A percentile compares a stretch with the other conserved stretches of the same genome.
Evolutionary conservation across 2,888 invertebrate genomes (phyloP).

Genomic region (Electrophaes corylata): DNA sequence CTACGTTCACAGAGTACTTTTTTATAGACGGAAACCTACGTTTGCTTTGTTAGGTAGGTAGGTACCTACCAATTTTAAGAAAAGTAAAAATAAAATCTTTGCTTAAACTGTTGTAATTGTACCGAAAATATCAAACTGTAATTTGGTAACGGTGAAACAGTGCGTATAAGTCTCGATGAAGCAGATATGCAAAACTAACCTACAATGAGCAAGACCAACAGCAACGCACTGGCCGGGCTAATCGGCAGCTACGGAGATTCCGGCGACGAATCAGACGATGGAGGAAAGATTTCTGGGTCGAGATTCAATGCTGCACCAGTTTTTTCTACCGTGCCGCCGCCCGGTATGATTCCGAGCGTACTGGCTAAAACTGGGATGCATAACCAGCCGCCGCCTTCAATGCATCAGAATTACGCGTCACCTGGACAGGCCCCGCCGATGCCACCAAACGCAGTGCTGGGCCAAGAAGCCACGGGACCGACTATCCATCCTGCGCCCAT

Average conservation of each 20-base stretch:
- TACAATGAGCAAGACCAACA: constrained; percentile 66
- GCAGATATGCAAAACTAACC: constrained; percentile 13
- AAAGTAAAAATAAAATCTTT: too few relatives aligned
- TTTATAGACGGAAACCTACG: too few relatives aligned
- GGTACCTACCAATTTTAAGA: too few relatives aligned
- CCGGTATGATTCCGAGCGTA: constrained; percentile 26
- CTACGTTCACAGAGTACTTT: too few relatives aligned
- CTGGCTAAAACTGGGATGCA: constrained; percentile 23
- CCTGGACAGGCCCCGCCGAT: not conserved
- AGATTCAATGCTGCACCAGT: not conserved
- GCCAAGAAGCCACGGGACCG: constrained; percentile 16
- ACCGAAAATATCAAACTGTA: not conserved
- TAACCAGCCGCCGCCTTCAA: constrained; percentile 18
- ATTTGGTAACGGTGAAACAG: not conserved
- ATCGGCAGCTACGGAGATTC: constrained; percentile 74
- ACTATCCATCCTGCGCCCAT: constrained; percentile 71
- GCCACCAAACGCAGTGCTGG: not conserved
- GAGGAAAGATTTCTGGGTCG: constrained; percentile 17
- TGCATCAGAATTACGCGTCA: constrained; percentile 10
- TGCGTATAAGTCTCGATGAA: constrained; percentile 3
- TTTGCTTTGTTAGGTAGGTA: too few relatives aligned
- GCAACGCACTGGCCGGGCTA: constrained; percentile 67
- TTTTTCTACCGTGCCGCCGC: constrained; percentile 19
- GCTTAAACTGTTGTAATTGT: too few relatives aligned
- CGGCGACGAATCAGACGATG: constrained; percentile 70